Percentiles rank a stretch among this genome's conserved stretches.
Conservation (phyloP, 2,113 vertebrate genomes). For the Atherinomorus stipes region DNA sequence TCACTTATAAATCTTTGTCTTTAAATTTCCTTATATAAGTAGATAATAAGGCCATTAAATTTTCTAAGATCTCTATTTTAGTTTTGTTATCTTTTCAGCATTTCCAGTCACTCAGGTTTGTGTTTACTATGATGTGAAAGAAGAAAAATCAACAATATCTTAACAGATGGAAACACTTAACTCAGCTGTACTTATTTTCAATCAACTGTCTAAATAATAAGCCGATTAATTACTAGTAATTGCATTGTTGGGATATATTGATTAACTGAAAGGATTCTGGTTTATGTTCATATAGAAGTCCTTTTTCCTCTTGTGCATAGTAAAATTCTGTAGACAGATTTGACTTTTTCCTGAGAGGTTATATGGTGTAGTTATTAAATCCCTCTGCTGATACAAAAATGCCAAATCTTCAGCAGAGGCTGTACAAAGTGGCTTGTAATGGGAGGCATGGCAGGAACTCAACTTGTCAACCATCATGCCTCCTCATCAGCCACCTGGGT, state of each 20-base stretch:
- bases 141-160: too few species aligned
- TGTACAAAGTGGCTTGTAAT: conserved; percentile 43
- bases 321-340: neutral
- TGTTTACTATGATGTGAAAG: too few species aligned
- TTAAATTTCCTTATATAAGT: too few species aligned
- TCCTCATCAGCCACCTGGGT: conserved; percentile 26
- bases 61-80: too few species aligned
- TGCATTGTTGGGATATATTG: too few species aligned
- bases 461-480: conserved; percentile 35
- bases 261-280: neutral
- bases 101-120: too few species aligned
- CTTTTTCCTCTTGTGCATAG: neutral
- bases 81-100: too few species aligned
- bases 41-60: too few species aligned
- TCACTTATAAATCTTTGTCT: too few species aligned
- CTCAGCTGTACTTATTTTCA: too few species aligned
- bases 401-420: conserved; percentile 33
- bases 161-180: too few species aligned
- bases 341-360: conserved; percentile 2
- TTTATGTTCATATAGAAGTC: too few species aligned
- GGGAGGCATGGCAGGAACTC: conserved; percentile 41
- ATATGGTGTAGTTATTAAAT: neutral
- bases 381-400: conserved; percentile 2
- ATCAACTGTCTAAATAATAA: neutral
- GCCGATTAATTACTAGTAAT: neutral